Conservation (phyloP, 2,113 vertebrate genomes). For the Abramis brama region DNA sequence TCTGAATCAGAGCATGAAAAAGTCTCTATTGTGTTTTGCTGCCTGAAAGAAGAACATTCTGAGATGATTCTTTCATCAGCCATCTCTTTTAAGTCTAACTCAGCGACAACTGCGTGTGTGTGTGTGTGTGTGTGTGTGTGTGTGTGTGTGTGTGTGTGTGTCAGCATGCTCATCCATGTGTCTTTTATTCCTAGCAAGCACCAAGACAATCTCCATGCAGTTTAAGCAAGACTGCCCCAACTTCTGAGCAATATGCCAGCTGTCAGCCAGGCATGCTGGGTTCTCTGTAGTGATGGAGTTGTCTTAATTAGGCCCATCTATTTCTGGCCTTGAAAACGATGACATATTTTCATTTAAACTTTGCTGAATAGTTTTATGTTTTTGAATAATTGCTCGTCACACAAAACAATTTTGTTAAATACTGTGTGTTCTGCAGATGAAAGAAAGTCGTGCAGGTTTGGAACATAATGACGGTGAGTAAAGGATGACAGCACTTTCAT, state of each 20-base stretch:
- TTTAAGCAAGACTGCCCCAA: conserved; percentile 46
- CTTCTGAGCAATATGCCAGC: conserved; percentile 49
- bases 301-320: conserved; percentile 42
- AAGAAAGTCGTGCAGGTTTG: not conserved
- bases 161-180: not conserved
- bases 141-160: conserved; percentile 25
- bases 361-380: not conserved
- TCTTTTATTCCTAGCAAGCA: conserved; percentile 24
- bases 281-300: conserved; percentile 33
- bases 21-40: not conserved
- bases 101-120: not conserved
- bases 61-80: conserved; percentile 7
- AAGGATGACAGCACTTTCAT: not conserved
- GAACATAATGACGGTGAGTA: not conserved
- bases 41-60: not conserved
- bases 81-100: not conserved
- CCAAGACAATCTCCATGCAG: conserved; percentile 16
- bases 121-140: not conserved
- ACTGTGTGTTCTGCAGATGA: not conserved
- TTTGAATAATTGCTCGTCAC: conserved; percentile 8
- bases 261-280: conserved; percentile 43
- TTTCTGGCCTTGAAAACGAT: conserved; percentile 33
- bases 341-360: conserved; percentile 12
- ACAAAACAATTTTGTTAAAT: not conserved
- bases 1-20: not conserved